Conservation (phyloP, 2,113 vertebrate species). For the Tenrec ecaudatus region DNA sequence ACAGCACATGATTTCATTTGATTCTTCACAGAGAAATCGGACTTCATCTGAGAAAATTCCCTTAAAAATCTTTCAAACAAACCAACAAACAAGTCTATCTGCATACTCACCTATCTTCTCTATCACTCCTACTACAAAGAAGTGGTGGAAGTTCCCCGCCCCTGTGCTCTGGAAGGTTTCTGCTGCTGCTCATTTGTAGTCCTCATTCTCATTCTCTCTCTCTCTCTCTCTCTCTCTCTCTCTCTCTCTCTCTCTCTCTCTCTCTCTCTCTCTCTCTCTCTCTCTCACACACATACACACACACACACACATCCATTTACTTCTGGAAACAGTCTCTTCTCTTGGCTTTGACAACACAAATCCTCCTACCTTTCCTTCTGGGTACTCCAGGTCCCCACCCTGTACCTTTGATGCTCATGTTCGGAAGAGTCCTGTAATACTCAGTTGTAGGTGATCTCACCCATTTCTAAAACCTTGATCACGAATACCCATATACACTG, state of each 20-base stretch:
- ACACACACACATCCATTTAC: neutral
- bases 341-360: neutral
- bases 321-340: conserved; percentile 28
- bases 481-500: neutral
- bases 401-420: conserved; percentile 15
- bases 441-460: neutral
- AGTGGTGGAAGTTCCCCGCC: neutral
- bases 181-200: neutral
- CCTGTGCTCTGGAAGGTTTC: neutral
- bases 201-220: neutral
- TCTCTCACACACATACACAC: too few relatives aligned
- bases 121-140: neutral
- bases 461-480: neutral
- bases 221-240: too few relatives aligned
- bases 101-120: neutral
- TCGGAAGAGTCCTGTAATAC: conserved; percentile 2
- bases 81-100: neutral
- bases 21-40: conserved; percentile 35
- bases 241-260: too few relatives aligned
- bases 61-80: neutral
- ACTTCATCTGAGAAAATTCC: neutral
- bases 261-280: too few relatives aligned
- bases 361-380: conserved; percentile 27
- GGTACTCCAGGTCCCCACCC: neutral
- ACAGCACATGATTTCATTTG: conserved; percentile 2